phyloP scores from a whole-genome alignment of 2,113 vertebrate genomes.

The Ictalurus punctatus region DNA sequence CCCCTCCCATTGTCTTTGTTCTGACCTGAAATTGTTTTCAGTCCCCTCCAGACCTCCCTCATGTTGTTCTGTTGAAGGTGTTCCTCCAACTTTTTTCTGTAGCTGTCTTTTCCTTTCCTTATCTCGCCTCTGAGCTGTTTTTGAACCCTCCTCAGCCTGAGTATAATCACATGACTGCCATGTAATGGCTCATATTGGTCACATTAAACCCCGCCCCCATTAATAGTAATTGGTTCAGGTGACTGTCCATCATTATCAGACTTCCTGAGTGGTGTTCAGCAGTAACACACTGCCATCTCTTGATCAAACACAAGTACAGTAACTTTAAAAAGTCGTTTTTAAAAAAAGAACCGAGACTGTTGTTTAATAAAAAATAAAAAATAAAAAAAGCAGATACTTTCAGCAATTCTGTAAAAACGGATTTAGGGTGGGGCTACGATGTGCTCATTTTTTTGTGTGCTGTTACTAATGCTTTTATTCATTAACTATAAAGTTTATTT shows the following conservation, averaged over 20 bases:
- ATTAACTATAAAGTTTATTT: background rate
- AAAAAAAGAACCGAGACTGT: background rate
- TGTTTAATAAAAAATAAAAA: background rate
- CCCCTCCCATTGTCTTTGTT: too few species aligned
- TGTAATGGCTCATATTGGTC: slow-evolving; percentile 20
- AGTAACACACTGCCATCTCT: slow-evolving; percentile 30
- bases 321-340: background rate
- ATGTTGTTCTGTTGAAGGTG: too few species aligned
- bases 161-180: background rate
- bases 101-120: too few species aligned
- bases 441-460: too few species aligned
- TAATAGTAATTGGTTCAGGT: slow-evolving; percentile 12
- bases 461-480: too few species aligned
- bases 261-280: background rate
- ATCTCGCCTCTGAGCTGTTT: too few species aligned
- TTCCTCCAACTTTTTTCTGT: too few species aligned
- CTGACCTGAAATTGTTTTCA: too few species aligned
- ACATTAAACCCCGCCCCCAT: slow-evolving; percentile 28
- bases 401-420: background rate
- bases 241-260: slow-evolving; percentile 2
- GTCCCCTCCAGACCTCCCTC: too few species aligned
- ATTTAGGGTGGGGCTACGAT: background rate
- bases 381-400: background rate
- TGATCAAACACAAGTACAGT: background rate
- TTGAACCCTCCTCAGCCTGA: background rate